Evolutionary conservation across 1,140 invertebrate genomes (phyloP), one percentile per base, ranked within the genome.

Genomic region (Hyles vespertilio): DNA sequence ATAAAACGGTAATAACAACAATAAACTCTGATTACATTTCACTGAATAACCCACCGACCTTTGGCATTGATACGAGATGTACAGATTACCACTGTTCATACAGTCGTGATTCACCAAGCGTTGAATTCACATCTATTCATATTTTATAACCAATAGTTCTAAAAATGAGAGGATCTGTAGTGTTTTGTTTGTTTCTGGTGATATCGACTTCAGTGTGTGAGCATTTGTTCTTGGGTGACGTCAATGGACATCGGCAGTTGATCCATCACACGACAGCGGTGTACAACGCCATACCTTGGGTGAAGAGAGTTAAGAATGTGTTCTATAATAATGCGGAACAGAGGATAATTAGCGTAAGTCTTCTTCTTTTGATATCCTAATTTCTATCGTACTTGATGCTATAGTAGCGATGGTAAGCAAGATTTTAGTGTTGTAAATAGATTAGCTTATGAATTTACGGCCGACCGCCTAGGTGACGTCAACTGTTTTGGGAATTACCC

Each of bases 311-410:
- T 8, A 72, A 77, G 52, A 58, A 70, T 45, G 57, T 74, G 32
- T 76, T 75, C 12, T 77, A 65, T 44, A 66, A 46, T 50, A 74
- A 58, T 51, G 58, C 53, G 3, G 67, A 73, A 11, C 59, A 69
- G 7, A 54, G 51, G 36, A 52, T 69, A 48, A 76, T 76, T 52
- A 72, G 59, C 60, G 70, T 80, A 64, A 76, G 69, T 69, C 33
- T 8, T 22, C n/a, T 22, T 50, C 8, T 0, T 4, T 34, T 8
- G 8, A 40, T 40, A 40, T 5, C 22, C 22, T 22, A 22, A 22
- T 22, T 22, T 22, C 22, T 22, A 22, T 22, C 22, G 22, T 22
- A 1, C 2, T 22, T 22, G 22, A 22, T 22, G 22, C 22, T 22
- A 22, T 22, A 0, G 22, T 22, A 22, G 22, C 22, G 22, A 22